These are phyloP conservation scores for Cranoglanis bouderius DNA, from an alignment of 2,113 vertebrate species.

Conservation along the genomic window DNA sequence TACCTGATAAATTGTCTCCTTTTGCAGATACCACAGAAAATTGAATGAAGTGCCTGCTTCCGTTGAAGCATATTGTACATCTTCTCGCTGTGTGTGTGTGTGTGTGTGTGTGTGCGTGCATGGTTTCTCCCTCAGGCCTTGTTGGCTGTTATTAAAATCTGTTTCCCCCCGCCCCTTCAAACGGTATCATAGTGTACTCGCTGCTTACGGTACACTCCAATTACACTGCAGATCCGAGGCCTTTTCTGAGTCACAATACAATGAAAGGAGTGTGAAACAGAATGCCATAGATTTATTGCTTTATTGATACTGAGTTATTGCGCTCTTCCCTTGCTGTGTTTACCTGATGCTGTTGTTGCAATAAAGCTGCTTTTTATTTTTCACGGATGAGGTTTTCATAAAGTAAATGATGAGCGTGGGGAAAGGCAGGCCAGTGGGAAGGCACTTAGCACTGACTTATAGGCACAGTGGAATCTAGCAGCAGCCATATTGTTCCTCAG, in stretches of 20 bases:
- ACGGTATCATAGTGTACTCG: conserved; percentile 39
- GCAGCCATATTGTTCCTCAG: conserved; percentile 39
- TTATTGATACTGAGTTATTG: conserved; percentile 49
- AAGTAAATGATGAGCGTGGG: conserved; percentile 42
- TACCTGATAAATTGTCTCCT: conserved; percentile 50
- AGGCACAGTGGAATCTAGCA: conserved; percentile 23
- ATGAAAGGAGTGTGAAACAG: conserved; percentile 6
- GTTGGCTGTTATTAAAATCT: conserved; percentile 57
- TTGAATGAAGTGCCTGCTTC: conserved; percentile 52
- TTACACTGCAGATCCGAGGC: conserved; percentile 30
- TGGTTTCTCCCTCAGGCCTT: conserved; percentile 48
- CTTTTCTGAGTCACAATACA: conserved; percentile 19
- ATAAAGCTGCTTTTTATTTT: conserved; percentile 55
- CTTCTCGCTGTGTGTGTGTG: conserved; percentile 18
- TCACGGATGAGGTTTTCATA: conserved; percentile 43
- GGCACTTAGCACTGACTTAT: conserved; percentile 49
- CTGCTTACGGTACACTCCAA: conserved; percentile 37
- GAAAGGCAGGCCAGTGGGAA: conserved; percentile 31
- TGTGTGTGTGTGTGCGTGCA: not conserved
- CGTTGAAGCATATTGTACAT: conserved; percentile 46
- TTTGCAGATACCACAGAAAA: conserved; percentile 51
- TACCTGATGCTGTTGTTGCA: conserved; percentile 49
- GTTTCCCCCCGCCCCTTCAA: conserved; percentile 20
- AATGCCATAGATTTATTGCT: conserved; percentile 49
- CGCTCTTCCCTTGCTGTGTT: conserved; percentile 34